Base-by-base conservation (phyloP, 2,888 invertebrate genomes). In the Pherbina coryleti region DNA sequence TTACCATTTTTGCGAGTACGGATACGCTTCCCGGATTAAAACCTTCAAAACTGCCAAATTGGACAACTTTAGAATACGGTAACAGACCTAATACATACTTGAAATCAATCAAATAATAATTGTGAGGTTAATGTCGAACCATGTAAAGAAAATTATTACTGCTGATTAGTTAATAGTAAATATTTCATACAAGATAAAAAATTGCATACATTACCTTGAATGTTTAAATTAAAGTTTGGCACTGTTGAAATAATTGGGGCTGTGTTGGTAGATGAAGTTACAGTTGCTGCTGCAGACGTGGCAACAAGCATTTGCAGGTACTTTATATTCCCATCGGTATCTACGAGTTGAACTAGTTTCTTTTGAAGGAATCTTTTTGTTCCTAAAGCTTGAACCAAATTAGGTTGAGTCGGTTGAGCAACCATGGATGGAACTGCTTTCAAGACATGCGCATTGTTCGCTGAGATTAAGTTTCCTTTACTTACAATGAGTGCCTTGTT, bases 321-420 rank as follows among this genome's bases (percentile, higher is more conserved):
- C 79, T 85, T 86, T 3, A 85, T 79, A 79, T 85, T 86, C 0
- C 85, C 85, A 66, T 84, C 79, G 34, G 85, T 83, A 76, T 85
- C 85, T 22, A 86, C 81, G 49, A 85, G 82, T 66, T 86, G 84
- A 0, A 86, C 82, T 7, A 84, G 74, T 80, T 86, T 85, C 76
- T 84, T 84, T 74, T 84, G 84, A 7, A 85, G 81, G 25, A 84
- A 77, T 79, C 83, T 82, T 49, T 81, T 81, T 22, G 74, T 72
- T 9, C 22, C 22, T 9, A 55, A 22, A 19, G 22, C 8, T 55
- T 22, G 55, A 19, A 55, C 19, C 11, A 14, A 14, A 34, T 31
- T 31, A 49, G 44, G 17, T 8, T 60, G 34, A 73, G 14, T 14
- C 53, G 28, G 28, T 8, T 22, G 55, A 70, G 70, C 44, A 19